Conservation (phyloP, 2,888 invertebrate species). For the Eudasyphora cyanicolor region DNA sequence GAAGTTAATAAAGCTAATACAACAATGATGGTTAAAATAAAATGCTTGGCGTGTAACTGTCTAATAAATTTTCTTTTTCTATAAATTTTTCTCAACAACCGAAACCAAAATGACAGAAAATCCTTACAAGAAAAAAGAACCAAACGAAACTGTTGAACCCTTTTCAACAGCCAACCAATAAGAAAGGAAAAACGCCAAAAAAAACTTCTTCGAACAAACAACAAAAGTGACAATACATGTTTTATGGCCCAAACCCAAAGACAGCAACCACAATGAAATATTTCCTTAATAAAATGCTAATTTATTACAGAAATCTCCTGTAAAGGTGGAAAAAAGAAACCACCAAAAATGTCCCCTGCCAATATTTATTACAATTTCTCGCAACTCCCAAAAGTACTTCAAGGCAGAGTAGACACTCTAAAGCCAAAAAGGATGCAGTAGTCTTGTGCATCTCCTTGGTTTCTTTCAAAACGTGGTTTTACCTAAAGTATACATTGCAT, state of each 20-base stretch:
- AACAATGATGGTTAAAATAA: constrained; percentile 72
- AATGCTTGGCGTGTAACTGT: constrained; percentile 76
- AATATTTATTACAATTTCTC: no score
- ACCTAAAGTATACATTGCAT: no score
- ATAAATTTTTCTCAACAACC: constrained; percentile 25
- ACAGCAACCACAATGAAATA: not conserved
- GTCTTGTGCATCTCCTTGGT: no score
- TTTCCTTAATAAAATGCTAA: constrained; percentile 47
- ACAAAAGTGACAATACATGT: constrained; percentile 65
- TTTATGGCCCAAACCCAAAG: constrained; percentile 50
- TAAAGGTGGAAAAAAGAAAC: no score
- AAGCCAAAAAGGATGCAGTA: no score
- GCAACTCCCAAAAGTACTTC: no score
- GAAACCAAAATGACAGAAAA: not conserved
- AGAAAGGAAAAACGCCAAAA: constrained; percentile 38
- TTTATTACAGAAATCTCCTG: constrained; percentile 40
- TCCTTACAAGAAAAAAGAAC: constrained; percentile 4
- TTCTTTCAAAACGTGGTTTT: no score
- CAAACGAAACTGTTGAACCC: constrained; percentile 56
- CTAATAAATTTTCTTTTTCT: constrained; percentile 74
- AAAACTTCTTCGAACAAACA: constrained; percentile 41
- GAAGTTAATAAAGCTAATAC: constrained; percentile 54
- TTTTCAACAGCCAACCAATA: constrained; percentile 62
- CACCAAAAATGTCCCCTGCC: no score
- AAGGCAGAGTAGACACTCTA: no score